These are phyloP conservation scores for Pseudonaja textilis DNA, from an alignment of 2,113 vertebrate species.

Conservation along the genomic window DNA sequence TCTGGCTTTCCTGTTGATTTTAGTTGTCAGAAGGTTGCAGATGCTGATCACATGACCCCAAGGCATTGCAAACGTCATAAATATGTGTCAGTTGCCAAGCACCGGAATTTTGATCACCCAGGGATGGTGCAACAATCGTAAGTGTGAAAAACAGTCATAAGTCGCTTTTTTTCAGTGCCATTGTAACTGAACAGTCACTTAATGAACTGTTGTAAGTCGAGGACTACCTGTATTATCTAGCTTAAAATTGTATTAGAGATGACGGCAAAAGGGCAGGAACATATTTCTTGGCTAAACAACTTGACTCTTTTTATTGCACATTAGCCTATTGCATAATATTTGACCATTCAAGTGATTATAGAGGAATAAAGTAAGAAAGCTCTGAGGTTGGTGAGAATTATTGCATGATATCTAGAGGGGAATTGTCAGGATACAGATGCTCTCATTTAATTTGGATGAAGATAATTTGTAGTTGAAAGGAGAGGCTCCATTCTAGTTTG, in stretches of 20 bases:
- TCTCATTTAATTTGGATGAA: not conserved
- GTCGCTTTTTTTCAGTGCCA: not conserved
- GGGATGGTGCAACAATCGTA: not conserved
- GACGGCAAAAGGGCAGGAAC: not conserved
- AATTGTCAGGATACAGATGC: not conserved
- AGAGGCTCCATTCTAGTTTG: not conserved
- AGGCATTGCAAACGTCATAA: not conserved
- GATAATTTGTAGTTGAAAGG: not conserved
- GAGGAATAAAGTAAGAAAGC: not conserved
- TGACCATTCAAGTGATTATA: not conserved
- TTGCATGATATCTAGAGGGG: not conserved
- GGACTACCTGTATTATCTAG: not conserved
- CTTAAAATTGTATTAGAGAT: not conserved
- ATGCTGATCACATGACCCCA: not conserved
- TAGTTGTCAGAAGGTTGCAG: not conserved
- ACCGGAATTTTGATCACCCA: rapidly evolving
- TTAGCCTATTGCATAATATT: not conserved
- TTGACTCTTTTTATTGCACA: not conserved
- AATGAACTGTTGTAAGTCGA: not conserved
- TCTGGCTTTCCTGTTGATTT: not conserved
- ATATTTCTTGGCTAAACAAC: not conserved
- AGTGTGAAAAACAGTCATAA: not conserved
- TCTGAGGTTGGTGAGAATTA: not conserved
- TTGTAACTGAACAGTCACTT: not conserved
- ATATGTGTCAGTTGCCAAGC: not conserved